A percentile compares a stretch with the other conserved stretches of the same genome.
Evolutionary conservation across 2,888 invertebrate genomes (phyloP).

Genomic region (Pocota personata): DNA sequence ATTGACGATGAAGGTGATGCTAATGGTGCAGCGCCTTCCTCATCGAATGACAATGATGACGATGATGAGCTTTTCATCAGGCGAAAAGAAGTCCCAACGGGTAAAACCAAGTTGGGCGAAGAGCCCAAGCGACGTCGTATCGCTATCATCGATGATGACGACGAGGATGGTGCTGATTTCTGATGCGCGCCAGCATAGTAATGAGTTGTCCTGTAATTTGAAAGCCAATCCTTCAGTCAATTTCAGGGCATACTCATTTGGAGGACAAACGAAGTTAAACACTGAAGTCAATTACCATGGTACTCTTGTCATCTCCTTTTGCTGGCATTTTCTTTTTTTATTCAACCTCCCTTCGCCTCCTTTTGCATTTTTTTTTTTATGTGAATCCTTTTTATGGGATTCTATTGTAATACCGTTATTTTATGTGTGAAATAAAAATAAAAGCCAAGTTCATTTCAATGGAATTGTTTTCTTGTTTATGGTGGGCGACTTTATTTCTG

Average conservation of each 20-base stretch:
- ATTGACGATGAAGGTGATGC: constrained; percentile 45
- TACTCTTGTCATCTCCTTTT: background rate
- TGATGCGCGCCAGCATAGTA: constrained; percentile 5
- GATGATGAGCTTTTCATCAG: constrained; percentile 79
- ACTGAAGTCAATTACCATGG: constrained; percentile 41
- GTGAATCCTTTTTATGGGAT: constrained; percentile 42
- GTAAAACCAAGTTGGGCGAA: constrained; percentile 55
- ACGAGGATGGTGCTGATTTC: constrained; percentile 57
- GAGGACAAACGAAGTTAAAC: constrained; percentile 42
- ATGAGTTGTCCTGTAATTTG: constrained; percentile 29
- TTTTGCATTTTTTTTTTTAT: constrained; percentile 1
- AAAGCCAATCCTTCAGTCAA: constrained; percentile 24
- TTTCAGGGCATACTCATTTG: constrained; percentile 5
- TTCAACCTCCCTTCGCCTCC: background rate
- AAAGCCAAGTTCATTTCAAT: constrained; percentile 56
- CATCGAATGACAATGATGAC: constrained; percentile 41
- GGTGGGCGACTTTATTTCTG: constrained; percentile 12
- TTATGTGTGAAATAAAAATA: constrained; percentile 62
- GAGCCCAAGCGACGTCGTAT: constrained; percentile 81
- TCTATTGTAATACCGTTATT: constrained; percentile 59
- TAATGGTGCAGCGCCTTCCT: background rate
- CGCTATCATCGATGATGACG: constrained; percentile 81
- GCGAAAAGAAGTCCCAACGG: constrained; percentile 76
- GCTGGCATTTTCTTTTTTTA: background rate
- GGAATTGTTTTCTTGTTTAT: constrained; percentile 56